Base-by-base conservation (phyloP, 2,797 vertebrate species). In the Acrossocheilus fasciatus region DNA sequence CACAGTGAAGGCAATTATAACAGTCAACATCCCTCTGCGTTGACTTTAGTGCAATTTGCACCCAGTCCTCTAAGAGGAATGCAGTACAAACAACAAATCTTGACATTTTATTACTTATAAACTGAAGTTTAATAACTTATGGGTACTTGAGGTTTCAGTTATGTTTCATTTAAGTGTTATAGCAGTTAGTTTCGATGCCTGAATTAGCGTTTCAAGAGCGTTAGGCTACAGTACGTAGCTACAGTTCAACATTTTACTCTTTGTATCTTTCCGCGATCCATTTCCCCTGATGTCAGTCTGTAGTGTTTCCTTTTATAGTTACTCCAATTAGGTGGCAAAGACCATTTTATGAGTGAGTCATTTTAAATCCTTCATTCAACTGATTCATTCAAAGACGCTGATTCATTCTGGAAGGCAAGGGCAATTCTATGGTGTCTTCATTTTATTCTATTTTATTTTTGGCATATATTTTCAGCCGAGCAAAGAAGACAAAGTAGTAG, bases 11-110 rank as follows among this genome's bases (percentile, higher is more conserved):
- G 81, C 39, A 86, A 82, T 86, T 81, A 54, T 8, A 76, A 74
- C 39, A 82, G 73, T 54, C n/a, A 76, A 59, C 84, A 80, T 72
- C 87, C 18, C 73, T 78, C 79, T 88, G 81, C 34, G 75, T 30
- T 68, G 23, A 78, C 43, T 83, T 79, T 68, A 78, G 66, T 83
- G 45, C 45, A 66, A 8, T 78, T 78, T 54, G 17, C 52, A 76
- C 26, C 50, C n/a, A 7, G 79, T 68, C 36, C 39, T 50, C 39
- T 17, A 69, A 26, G 30, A 82, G 30, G 62, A 66, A 72, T 74
- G 45, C 9, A 17, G 69, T 69, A 69, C 68, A 62, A 62, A 30
- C n/a, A 64, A 64, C 66, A 34, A 3, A 69, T 69, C 17, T 69
- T 4, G 34, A 20, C 8, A 39, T 69, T 68, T 68, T 68, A 18